Percentiles rank a stretch among this genome's conserved stretches.
phyloP scores from a whole-genome alignment of 2,888 invertebrate species.

The Patella ulyssiponensis region DNA sequence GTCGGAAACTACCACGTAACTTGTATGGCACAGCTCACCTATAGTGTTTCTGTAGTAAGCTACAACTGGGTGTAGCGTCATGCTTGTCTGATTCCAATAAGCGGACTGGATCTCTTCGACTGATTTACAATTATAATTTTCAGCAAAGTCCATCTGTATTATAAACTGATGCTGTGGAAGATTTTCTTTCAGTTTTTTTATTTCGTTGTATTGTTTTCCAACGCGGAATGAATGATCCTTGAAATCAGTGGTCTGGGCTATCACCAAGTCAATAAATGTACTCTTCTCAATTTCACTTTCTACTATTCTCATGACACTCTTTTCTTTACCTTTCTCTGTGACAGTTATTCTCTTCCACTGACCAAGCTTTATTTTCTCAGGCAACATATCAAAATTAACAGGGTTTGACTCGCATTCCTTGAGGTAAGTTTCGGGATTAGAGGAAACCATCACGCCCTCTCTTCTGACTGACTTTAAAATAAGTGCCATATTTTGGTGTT shows the following conservation, averaged over 20 bases:
- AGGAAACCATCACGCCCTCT: too few species aligned
- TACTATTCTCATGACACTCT: conserved; percentile 19
- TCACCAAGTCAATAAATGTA: conserved; percentile 6
- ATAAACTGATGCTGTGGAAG: conserved; percentile 29
- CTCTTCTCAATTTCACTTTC: neutral
- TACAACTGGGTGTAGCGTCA: conserved; percentile 43
- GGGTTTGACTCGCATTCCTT: too few species aligned
- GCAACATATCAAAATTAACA: too few species aligned
- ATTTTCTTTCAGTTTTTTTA: conserved; percentile 32
- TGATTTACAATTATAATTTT: conserved; percentile 35
- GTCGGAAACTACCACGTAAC: conserved; percentile 38
- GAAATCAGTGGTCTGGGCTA: conserved; percentile 23
- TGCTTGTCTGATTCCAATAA: conserved; percentile 35
- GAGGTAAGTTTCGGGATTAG: too few species aligned
- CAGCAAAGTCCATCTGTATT: conserved; percentile 43
- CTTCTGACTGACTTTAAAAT: too few species aligned
- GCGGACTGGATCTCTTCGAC: conserved; percentile 40
- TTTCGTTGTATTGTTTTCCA: conserved; percentile 27
- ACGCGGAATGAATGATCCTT: conserved; percentile 26
- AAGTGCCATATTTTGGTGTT: too few species aligned
- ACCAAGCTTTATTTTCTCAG: conserved; percentile 14
- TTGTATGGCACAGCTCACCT: conserved; percentile 16
- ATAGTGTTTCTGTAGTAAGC: conserved; percentile 21
- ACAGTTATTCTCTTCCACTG: conserved; percentile 21
- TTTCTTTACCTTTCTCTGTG: conserved; percentile 16